A percentile compares a stretch with the other conserved stretches of the same genome.
Conservation (phyloP, 2,113 vertebrate genomes). For the Engraulis encrasicolus region DNA sequence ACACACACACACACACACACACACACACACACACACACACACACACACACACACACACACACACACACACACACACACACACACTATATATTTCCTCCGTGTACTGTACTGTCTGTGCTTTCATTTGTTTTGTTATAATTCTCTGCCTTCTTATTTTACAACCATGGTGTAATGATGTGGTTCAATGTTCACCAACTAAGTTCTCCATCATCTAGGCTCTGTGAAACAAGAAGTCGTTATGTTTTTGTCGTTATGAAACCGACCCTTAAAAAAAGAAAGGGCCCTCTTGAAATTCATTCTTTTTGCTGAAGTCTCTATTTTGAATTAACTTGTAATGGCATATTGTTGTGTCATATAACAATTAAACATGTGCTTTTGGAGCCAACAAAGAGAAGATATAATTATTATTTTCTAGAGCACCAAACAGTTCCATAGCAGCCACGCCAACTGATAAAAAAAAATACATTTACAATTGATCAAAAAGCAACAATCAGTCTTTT, state of each 20-base stretch:
- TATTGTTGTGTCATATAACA: neutral
- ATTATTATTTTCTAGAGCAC: too few species aligned
- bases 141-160: neutral
- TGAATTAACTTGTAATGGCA: neutral
- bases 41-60: too few species aligned
- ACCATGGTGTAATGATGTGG: neutral
- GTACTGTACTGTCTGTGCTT: neutral
- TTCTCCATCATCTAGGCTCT: neutral
- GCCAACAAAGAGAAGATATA: too few species aligned
- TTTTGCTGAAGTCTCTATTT: neutral
- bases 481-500: too few species aligned
- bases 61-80: too few species aligned
- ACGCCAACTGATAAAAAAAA: too few species aligned
- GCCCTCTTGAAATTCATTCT: neutral
- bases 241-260: neutral
- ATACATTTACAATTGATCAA: too few species aligned
- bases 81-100: conserved; percentile 37
- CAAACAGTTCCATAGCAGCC: too few species aligned
- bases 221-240: neutral
- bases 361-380: too few species aligned
- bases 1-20: too few species aligned
- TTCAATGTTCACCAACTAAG: neutral
- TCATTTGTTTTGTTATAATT: neutral
- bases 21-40: too few species aligned
- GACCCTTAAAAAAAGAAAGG: neutral